Evolutionary conservation across 2,113 vertebrate species (phyloP).

Genomic region (Carassius auratus): DNA sequence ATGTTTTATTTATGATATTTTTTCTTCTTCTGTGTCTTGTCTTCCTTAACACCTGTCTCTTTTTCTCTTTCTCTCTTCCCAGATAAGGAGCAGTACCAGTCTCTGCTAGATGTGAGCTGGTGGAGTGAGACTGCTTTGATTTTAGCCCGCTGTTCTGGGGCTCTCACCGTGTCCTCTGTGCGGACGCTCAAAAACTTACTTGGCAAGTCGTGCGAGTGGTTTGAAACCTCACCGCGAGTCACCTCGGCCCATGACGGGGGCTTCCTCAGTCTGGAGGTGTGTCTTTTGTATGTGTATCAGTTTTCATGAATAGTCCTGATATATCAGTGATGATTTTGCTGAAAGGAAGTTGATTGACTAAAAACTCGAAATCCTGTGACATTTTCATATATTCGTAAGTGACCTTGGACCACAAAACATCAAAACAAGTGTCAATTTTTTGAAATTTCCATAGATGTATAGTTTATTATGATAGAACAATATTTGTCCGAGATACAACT

Average conservation of each 20-base stretch:
- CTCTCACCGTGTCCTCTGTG: slow-evolving; percentile 91
- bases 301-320: background rate
- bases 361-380: background rate
- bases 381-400: background rate
- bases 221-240: slow-evolving; percentile 89
- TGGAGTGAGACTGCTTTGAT: slow-evolving; percentile 90
- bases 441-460: too few species aligned
- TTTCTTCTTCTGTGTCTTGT: background rate
- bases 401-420: too few species aligned
- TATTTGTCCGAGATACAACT: too few species aligned
- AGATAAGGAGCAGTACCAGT: slow-evolving; percentile 92
- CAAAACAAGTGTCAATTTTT: too few species aligned
- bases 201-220: slow-evolving; percentile 97
- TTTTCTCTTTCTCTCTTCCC: background rate
- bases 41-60: background rate
- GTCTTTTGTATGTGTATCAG: background rate
- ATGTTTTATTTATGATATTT: slow-evolving; percentile 31
- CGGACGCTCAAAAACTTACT: slow-evolving; percentile 88
- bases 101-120: slow-evolving; percentile 91
- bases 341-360: background rate
- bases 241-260: slow-evolving; percentile 89
- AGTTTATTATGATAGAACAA: too few species aligned
- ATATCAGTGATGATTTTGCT: background rate
- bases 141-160: slow-evolving; percentile 93
- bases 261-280: slow-evolving; percentile 94